Evolutionary conservation across 2,113 vertebrate species (phyloP).

Genomic region (Oncorhynchus tshawytscha): DNA sequence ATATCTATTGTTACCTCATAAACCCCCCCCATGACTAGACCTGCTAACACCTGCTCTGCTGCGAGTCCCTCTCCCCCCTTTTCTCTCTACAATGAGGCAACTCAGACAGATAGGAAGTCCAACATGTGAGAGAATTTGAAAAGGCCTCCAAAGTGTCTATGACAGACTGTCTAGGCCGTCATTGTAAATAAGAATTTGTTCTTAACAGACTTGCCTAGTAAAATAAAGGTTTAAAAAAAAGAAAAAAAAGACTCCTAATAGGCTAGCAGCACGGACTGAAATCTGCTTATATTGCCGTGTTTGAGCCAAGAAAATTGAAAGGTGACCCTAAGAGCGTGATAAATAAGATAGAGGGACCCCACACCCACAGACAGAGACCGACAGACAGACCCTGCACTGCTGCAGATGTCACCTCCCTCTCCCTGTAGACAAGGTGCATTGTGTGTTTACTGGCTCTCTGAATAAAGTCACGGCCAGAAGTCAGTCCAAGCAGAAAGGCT

Average conservation of each 20-base stretch:
- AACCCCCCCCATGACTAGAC: too few species aligned
- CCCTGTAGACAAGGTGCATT: constrained; percentile 44
- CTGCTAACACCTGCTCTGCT: too few species aligned
- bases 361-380: not conserved
- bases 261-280: not conserved
- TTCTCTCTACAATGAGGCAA: not conserved
- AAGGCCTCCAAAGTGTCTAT: not conserved
- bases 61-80: not conserved
- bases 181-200: too few species aligned
- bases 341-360: constrained; percentile 14
- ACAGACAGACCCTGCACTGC: constrained; percentile 17
- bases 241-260: not conserved
- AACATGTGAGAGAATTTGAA: constrained; percentile 20
- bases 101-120: constrained; percentile 3
- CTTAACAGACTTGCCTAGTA: too few species aligned
- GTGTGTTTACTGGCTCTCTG: constrained; percentile 60
- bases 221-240: too few species aligned
- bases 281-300: constrained; percentile 3
- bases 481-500: constrained; percentile 61
- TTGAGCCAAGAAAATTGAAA: constrained; percentile 4
- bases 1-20: not conserved
- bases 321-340: constrained; percentile 21
- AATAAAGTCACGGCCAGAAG: constrained; percentile 54
- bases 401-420: constrained; percentile 48
- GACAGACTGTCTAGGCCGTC: not conserved